phyloP scores from a whole-genome alignment of 2,888 invertebrate genomes.

The Lepas anatifera region DNA sequence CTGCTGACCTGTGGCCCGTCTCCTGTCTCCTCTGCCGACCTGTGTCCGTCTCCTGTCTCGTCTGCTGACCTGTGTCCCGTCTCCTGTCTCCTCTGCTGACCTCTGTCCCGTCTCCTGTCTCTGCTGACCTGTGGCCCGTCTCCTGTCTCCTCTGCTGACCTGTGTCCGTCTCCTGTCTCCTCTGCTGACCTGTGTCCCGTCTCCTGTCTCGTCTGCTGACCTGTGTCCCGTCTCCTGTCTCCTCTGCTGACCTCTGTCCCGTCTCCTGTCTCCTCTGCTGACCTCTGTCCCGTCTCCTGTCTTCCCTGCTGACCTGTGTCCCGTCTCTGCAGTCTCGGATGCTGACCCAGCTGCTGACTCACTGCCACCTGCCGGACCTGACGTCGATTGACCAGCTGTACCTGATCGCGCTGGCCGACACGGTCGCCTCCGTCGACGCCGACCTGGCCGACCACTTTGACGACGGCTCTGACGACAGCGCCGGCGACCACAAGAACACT shows the following conservation, averaged over 20 bases:
- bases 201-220: no score
- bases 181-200: no score
- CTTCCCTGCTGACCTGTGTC: constrained; percentile 1
- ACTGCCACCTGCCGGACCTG: constrained; percentile 85
- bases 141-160: no score
- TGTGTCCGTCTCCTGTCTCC: no score
- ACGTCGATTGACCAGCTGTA: constrained; percentile 99
- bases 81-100: no score
- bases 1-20: no score
- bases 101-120: no score
- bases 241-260: neutral
- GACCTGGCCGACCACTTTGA: constrained; percentile 37
- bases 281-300: neutral
- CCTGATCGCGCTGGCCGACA: constrained; percentile 93
- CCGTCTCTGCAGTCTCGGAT: constrained; percentile 47
- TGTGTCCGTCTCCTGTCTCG: no score
- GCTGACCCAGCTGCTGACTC: constrained; percentile 79
- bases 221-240: neutral
- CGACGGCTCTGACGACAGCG: constrained; percentile 58
- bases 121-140: no score
- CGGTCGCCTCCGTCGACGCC: constrained; percentile 77
- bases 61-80: no score
- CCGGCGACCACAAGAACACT: constrained; percentile 50
- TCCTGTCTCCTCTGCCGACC: no score
- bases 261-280: neutral